A percentile compares a stretch with the other conserved stretches of the same genome.
Conservation (phyloP, 2,888 invertebrate species). For the Trissolcus brochymenae region DNA sequence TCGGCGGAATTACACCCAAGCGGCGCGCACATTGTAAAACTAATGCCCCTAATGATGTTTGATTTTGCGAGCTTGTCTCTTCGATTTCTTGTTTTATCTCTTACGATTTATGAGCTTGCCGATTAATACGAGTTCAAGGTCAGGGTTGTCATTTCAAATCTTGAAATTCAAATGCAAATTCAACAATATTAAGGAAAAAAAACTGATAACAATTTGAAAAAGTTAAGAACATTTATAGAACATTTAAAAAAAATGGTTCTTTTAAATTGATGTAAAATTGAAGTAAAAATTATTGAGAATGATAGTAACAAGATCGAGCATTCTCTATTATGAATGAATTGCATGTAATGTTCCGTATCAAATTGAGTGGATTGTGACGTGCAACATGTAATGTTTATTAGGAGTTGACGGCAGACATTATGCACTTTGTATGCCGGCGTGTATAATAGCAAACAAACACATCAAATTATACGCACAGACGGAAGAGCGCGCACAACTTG, state of each 20-base stretch:
- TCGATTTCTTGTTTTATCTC: constrained; percentile 11
- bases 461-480: constrained; percentile 38
- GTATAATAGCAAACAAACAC: constrained; percentile 31
- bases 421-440: constrained; percentile 32
- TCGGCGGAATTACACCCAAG: constrained; percentile 21
- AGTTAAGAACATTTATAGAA: too few species aligned
- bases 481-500: constrained; percentile 22
- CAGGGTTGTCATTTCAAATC: too few species aligned
- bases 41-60: constrained; percentile 17
- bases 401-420: constrained; percentile 49
- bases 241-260: too few species aligned
- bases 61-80: constrained; percentile 11
- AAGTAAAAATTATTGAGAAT: neutral
- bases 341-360: constrained; percentile 31
- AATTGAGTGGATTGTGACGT: constrained; percentile 47
- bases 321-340: constrained; percentile 34
- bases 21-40: constrained; percentile 18
- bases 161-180: too few species aligned
- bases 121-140: constrained; percentile 6
- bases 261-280: too few species aligned
- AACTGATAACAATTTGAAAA: too few species aligned
- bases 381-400: constrained; percentile 48
- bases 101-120: neutral
- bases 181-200: too few species aligned
- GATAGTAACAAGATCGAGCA: neutral